Percentiles rank a stretch among this genome's conserved stretches.
phyloP scores from a whole-genome alignment of 2,797 vertebrate genomes.

The Lates japonicus region DNA sequence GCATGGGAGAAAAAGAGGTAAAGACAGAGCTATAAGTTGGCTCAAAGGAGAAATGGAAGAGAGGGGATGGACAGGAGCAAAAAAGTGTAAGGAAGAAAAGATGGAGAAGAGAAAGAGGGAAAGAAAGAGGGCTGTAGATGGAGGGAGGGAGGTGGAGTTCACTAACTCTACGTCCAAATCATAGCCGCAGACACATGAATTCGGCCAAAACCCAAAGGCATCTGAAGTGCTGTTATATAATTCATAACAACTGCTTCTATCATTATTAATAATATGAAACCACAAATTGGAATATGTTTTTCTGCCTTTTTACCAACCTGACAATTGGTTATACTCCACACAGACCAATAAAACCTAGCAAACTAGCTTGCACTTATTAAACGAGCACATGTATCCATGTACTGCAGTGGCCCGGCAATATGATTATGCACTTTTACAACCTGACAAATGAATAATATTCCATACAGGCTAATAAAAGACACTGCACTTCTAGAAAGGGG shows the following conservation, averaged over 20 bases:
- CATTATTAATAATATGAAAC: slow-evolving; percentile 65
- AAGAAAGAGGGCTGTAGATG: neutral
- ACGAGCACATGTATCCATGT: slow-evolving; percentile 12
- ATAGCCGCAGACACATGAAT: slow-evolving; percentile 50
- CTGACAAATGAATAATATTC: slow-evolving; percentile 65
- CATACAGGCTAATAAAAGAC: slow-evolving; percentile 58
- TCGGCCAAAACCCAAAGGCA: slow-evolving; percentile 63
- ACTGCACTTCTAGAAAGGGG: slow-evolving; percentile 15
- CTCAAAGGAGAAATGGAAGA: neutral
- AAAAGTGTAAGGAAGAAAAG: neutral
- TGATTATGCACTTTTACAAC: slow-evolving; percentile 57
- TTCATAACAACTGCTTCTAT: slow-evolving; percentile 68
- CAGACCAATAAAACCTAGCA: slow-evolving; percentile 60
- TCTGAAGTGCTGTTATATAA: slow-evolving; percentile 62
- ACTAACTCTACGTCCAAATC: slow-evolving; percentile 38
- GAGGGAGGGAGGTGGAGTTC: slow-evolving; percentile 5
- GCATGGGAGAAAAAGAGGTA: neutral
- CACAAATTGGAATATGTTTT: slow-evolving; percentile 58
- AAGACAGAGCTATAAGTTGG: neutral
- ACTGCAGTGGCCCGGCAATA: slow-evolving; percentile 33
- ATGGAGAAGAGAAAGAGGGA: neutral
- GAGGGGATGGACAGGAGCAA: neutral
- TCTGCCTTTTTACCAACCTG: slow-evolving; percentile 48
- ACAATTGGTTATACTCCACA: slow-evolving; percentile 54
- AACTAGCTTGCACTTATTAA: slow-evolving; percentile 65